Base-by-base conservation (phyloP, 2,113 vertebrate genomes). In the Halichoerus grypus region DNA sequence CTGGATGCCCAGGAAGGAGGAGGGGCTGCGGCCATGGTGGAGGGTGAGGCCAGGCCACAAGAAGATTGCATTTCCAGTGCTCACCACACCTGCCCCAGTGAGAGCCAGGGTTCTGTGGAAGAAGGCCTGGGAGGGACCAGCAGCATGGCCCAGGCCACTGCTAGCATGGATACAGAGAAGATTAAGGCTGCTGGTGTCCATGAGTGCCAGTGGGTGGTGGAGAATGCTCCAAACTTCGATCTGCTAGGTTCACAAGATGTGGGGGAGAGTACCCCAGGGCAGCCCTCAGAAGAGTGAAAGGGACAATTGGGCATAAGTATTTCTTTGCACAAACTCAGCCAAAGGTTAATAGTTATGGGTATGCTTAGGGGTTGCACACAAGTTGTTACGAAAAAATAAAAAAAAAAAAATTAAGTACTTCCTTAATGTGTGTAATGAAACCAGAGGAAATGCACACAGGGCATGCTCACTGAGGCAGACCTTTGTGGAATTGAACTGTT, bases 201-300 rank as follows among this genome's bases (percentile, higher is more conserved):
- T 0, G 46, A 80, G 76, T 95, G 96, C 39, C 65, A 96, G 86
- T 95, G 95, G 55, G 96, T 86, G 91, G 61, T 39, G 0, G 96
- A 86, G 15, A 4, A 77, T 1, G 8, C 77, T 3, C 31, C 92
- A 13, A 3, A 10, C 12, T 1, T 1, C 0, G 82, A 55, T 53
- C 51, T 4, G 39, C 42, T 28, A 0, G 82, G 28, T 39, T 18
- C 85, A 0, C 91, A 13, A 12, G 4, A 2, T 10, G 15, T 61
- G 46, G 46, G 55, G 33, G 95, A 51, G 14, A 63, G 51, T 16
- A 82, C 12, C 18, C 49, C 80, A 55, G 97, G 86, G 59, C 96
- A 88, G 81, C 95, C 77, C 12, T 87, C 89, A 0, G 98, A 98
- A 95, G 95, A 98, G 22, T 98, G 97, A 98, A 67, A 65, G 79